Evolutionary conservation across 1,140 invertebrate genomes (phyloP), one percentile per base, ranked within the genome.

Genomic region (Tetranychus urticae): DNA sequence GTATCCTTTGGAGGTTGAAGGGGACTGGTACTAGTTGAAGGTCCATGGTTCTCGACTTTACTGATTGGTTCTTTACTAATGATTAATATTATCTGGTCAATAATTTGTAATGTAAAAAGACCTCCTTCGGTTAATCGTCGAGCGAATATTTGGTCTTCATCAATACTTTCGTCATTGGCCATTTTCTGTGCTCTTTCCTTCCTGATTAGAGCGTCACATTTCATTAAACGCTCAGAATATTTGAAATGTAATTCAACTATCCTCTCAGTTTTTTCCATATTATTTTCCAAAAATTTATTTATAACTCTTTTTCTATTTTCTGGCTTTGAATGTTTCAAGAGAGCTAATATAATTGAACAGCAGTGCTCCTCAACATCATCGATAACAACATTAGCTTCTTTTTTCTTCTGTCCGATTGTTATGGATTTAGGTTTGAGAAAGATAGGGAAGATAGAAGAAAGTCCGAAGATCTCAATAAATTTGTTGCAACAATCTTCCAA

Each of bases 211-310:
- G 80, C 80, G 74, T 96, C 90, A n/a, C 86, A 80, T 57, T 79
- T 76, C 67, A 91, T 83, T 1, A 96, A 86, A 76, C 90, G 92
- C 68, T 92, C 87, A 66, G 91, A 78, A 74, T 97, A 98, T 71
- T 97, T 96, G 67, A 97, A 92, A 76, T 97, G 92, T 52, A 98
- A 75, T 72, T 98, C 94, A 70, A 97, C 76, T 14, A 97, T 75
- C 66, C 94, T 73, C 70, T 99, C 94, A 0, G 97, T 88, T 77
- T 98, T 99, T 75, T 98, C 96, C 68, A 90, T 85, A 75, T 98
- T 91, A 71, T 96, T 96, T 76, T 99, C 96, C 1, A 83, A 86
- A 72, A 98, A 99, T 77, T 99, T 98, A 66, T 83, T 84, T 8
- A 98, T 70, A 37, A 99, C 75, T 59, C 96, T 76, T 69, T 92